A percentile compares a stretch with the other conserved stretches of the same genome.
Evolutionary conservation across 2,797 vertebrate genomes (phyloP).

Genomic region (Diglossa cyanea): DNA sequence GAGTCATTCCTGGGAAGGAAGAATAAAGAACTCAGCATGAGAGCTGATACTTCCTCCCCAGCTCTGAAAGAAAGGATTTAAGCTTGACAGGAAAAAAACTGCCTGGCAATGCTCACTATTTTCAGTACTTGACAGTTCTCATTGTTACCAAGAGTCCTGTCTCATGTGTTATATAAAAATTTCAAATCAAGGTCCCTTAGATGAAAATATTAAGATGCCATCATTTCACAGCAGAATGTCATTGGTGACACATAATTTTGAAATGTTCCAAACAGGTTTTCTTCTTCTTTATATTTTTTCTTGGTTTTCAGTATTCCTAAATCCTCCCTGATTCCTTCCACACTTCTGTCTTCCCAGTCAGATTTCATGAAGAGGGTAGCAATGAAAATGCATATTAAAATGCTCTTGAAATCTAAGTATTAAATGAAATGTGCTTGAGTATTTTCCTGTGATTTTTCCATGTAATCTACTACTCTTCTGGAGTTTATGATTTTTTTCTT

Average conservation of each 20-base stretch:
- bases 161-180: slow-evolving; percentile 39
- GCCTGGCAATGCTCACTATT: neutral
- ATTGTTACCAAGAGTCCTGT: neutral
- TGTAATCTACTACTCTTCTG: neutral
- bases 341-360: neutral
- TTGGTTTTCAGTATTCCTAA: neutral
- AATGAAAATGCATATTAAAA: neutral
- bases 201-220: slow-evolving; percentile 7
- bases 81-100: neutral
- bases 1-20: neutral
- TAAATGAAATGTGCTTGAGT: neutral
- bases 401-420: neutral
- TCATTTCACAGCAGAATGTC: slow-evolving; percentile 18
- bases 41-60: neutral
- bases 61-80: neutral
- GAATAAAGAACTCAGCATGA: neutral
- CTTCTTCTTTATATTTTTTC: neutral
- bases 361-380: neutral
- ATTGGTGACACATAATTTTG: slow-evolving; percentile 22
- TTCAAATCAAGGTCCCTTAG: slow-evolving; percentile 6
- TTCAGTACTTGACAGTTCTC: neutral
- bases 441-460: neutral
- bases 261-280: neutral
- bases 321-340: neutral
- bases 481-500: neutral